phyloP scores from a whole-genome alignment of 2,113 vertebrate genomes.

The Myrmecophaga tridactyla region DNA sequence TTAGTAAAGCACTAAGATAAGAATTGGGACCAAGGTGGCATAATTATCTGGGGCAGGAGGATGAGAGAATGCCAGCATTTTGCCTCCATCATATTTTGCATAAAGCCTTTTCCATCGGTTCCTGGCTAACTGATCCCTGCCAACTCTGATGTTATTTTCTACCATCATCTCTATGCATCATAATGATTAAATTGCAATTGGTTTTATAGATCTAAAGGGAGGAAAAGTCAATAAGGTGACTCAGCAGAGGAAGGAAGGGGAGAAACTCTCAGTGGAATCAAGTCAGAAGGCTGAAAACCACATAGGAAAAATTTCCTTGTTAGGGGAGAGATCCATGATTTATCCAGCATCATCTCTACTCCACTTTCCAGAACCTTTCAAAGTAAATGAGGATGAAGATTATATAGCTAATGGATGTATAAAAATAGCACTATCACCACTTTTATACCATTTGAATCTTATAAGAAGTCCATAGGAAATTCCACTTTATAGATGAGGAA shows the following conservation, averaged over 20 bases:
- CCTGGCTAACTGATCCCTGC: neutral
- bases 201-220: neutral
- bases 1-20: neutral
- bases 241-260: neutral
- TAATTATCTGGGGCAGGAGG: neutral
- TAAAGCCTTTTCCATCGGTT: neutral
- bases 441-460: neutral
- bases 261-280: neutral
- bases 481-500: neutral
- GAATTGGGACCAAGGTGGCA: neutral
- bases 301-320: neutral
- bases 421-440: neutral
- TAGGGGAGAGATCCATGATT: neutral
- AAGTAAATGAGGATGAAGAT: neutral
- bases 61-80: neutral
- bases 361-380: neutral
- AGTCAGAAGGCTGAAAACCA: neutral
- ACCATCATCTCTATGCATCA: neutral
- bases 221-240: neutral
- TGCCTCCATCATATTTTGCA: neutral
- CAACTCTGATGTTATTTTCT: neutral
- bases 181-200: neutral
- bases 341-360: neutral
- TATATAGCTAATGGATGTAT: neutral
- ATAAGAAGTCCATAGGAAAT: neutral